phyloP scores from a whole-genome alignment of 2,888 invertebrate species.

The Eilema griseolum region DNA sequence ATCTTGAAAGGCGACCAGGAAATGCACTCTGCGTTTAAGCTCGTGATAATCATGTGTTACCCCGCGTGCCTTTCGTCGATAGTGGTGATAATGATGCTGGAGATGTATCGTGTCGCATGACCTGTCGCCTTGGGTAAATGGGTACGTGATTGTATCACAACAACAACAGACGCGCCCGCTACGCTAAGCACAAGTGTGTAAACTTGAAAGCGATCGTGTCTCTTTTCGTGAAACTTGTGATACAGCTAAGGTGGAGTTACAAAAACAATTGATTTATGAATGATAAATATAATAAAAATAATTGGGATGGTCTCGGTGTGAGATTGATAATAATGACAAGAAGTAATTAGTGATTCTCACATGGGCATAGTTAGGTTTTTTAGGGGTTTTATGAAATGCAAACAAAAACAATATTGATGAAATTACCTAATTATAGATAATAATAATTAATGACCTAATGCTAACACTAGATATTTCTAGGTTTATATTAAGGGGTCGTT shows the following conservation, averaged over 20 bases:
- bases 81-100: constrained; percentile 27
- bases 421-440: too few relatives aligned
- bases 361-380: too few relatives aligned
- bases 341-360: neutral
- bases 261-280: neutral
- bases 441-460: too few relatives aligned
- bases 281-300: neutral
- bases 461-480: too few relatives aligned
- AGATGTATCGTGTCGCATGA: constrained; percentile 34
- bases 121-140: constrained; percentile 21
- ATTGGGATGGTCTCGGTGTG: neutral
- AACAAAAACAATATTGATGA: too few relatives aligned
- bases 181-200: constrained; percentile 18
- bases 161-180: constrained; percentile 16
- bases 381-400: too few relatives aligned
- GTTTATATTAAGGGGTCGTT: too few relatives aligned
- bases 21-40: constrained; percentile 4
- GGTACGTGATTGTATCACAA: constrained; percentile 14
- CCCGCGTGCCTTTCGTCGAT: constrained; percentile 32
- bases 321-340: neutral
- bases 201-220: constrained; percentile 20
- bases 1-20: neutral
- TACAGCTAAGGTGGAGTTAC: neutral
- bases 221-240: neutral
- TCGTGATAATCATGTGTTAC: constrained; percentile 29